phyloP scores from a whole-genome alignment of 2,113 vertebrate genomes.

The Catharus minimus region DNA sequence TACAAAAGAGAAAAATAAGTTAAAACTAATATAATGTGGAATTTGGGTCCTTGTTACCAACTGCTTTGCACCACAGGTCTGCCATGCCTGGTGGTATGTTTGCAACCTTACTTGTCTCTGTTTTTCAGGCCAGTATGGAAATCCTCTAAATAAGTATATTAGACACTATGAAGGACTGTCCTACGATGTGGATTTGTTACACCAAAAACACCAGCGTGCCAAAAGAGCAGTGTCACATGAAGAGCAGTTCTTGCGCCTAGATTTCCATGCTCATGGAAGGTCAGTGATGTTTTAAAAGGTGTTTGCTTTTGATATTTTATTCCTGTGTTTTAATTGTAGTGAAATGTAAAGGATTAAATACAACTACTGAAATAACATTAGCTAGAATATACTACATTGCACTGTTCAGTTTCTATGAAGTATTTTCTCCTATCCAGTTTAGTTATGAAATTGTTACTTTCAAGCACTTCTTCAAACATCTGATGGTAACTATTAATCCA shows the following conservation, averaged over 20 bases:
- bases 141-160: conserved; percentile 90
- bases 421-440: background rate
- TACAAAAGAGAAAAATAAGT: background rate
- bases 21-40: background rate
- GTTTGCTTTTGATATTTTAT: background rate
- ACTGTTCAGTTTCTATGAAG: background rate
- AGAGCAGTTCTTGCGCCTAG: conserved; percentile 85
- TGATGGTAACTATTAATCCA: background rate
- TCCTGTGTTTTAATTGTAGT: background rate
- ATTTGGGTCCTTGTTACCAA: background rate
- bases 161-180: conserved; percentile 94
- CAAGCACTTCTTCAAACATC: background rate
- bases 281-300: conserved; percentile 70
- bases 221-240: conserved; percentile 89
- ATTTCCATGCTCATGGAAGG: conserved; percentile 96
- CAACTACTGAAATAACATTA: background rate
- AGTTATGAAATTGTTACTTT: background rate
- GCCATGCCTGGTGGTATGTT: background rate
- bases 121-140: conserved; percentile 88
- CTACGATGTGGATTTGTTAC: conserved; percentile 87
- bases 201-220: conserved; percentile 96
- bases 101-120: background rate
- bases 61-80: background rate
- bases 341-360: background rate
- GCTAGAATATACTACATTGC: background rate